Base-by-base conservation (phyloP, 2,797 vertebrate genomes). In the Oophaga sylvatica region DNA sequence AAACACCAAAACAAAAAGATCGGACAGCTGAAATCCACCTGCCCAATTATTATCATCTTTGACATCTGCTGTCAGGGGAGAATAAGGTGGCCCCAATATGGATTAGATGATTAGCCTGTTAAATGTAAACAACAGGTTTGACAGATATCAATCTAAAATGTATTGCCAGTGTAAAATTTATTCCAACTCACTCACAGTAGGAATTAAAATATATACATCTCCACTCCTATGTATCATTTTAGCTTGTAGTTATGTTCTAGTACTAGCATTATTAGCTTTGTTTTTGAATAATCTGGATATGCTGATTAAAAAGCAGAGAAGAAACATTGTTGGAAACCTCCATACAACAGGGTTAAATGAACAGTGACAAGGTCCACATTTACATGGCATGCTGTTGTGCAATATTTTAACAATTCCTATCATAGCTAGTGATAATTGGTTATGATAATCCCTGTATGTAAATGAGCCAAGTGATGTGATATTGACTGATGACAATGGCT, bases 381-480 rank as follows among this genome's bases (percentile, higher is more conserved):
- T 73, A 45, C 45, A 20, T 45, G 12, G 71, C 71, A n/a, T 53
- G 1, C 11, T 48, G 48, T 5, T 75, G 70, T 8, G 22, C 70
- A 45, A 5, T 53, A 75, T 22, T 53, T 13, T 75, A 73, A 45
- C 45, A 73, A 73, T 75, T 75, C 71, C 71, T 75, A 75, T n/a
- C 45, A 53, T 75, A 75, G 41, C 10, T 53, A n/a, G 20, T 75
- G 20, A 48, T 75, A 75, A 75, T 48, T 75, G 71, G 41, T n/a
- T 75, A 53, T 73, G 41, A 73, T 73, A 73, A 73, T 73, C 70
- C 35, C 9, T 48, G 45, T 75, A 75, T 75, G 45, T 48, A 75
- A 75, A 75, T 75, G 29, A 75, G 20, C 71, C 71, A 48, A 75
- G 41, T 75, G 13, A 75, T 75, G 71, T 75, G 71, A 75, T 48